Conservation (phyloP, 2,113 vertebrate genomes). For the Pungitius pungitius region DNA sequence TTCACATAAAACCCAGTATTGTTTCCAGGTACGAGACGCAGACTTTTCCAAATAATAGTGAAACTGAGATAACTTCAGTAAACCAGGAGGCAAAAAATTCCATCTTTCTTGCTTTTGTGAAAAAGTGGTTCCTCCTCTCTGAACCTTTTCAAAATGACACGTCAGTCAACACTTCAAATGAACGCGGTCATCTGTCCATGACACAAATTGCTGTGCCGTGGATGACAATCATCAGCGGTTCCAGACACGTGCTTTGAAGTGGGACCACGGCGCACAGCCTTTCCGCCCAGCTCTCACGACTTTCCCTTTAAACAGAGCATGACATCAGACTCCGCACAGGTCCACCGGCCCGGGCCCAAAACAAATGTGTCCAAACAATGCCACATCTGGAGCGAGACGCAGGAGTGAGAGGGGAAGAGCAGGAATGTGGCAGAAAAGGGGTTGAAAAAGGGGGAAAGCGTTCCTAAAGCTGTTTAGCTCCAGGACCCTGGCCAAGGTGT, state of each 20-base stretch:
- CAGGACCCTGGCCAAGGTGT: slow-evolving; percentile 67
- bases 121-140: slow-evolving; percentile 40
- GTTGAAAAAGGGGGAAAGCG: slow-evolving; percentile 72
- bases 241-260: slow-evolving; percentile 68
- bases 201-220: slow-evolving; percentile 64
- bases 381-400: slow-evolving; percentile 76
- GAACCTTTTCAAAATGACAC: slow-evolving; percentile 68
- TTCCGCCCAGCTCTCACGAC: slow-evolving; percentile 71
- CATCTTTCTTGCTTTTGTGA: slow-evolving; percentile 20
- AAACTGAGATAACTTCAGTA: slow-evolving; percentile 30
- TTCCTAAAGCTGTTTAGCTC: slow-evolving; percentile 71
- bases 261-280: slow-evolving; percentile 53
- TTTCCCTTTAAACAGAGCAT: slow-evolving; percentile 79
- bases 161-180: slow-evolving; percentile 69
- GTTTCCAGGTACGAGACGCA: slow-evolving; percentile 10
- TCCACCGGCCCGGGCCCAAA: slow-evolving; percentile 66
- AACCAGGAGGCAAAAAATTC: background rate
- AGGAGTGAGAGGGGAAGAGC: slow-evolving; percentile 55
- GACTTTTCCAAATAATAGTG: slow-evolving; percentile 24
- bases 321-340: slow-evolving; percentile 76
- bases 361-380: slow-evolving; percentile 80
- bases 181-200: slow-evolving; percentile 73
- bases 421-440: slow-evolving; percentile 74
- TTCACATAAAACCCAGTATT: slow-evolving; percentile 28
- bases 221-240: slow-evolving; percentile 65